phyloP scores from a whole-genome alignment of 2,113 vertebrate species.

The Corynorhinus townsendii region DNA sequence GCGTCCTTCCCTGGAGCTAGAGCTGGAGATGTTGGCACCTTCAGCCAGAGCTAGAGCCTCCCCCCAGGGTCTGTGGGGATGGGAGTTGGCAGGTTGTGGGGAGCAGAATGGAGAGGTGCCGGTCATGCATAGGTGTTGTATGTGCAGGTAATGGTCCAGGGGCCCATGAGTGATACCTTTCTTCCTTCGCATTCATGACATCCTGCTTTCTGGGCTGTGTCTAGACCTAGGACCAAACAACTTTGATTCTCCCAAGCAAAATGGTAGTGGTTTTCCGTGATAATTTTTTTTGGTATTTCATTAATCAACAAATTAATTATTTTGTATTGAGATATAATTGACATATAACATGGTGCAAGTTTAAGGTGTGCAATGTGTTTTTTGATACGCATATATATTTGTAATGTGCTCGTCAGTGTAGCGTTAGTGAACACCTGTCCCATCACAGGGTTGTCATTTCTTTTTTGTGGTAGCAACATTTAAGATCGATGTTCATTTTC shows the following conservation, averaged over 20 bases:
- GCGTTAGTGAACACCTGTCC: not conserved
- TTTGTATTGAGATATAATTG: not conserved
- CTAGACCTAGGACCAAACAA: not conserved
- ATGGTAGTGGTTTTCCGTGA: not conserved
- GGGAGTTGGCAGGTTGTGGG: not conserved
- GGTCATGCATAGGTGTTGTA: rapidly evolving
- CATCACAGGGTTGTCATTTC: no score
- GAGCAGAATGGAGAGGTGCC: not conserved
- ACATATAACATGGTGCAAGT: not conserved
- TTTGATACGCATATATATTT: not conserved
- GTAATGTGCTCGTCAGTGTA: not conserved
- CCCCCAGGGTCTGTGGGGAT: not conserved
- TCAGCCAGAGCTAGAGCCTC: not conserved
- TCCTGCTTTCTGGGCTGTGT: not conserved
- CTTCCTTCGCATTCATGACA: not conserved
- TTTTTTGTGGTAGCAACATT: not conserved
- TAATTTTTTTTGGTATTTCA: not conserved
- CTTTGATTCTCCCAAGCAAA: not conserved
- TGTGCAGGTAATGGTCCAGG: not conserved
- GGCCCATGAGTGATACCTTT: not conserved
- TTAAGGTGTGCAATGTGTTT: not conserved
- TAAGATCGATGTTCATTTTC: not conserved
- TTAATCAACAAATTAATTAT: not conserved
- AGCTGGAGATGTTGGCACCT: no score
- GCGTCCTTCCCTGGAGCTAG: not conserved